These are phyloP conservation scores for Psittacula echo DNA, from an alignment of 2,797 vertebrate species.

Conservation along the genomic window DNA sequence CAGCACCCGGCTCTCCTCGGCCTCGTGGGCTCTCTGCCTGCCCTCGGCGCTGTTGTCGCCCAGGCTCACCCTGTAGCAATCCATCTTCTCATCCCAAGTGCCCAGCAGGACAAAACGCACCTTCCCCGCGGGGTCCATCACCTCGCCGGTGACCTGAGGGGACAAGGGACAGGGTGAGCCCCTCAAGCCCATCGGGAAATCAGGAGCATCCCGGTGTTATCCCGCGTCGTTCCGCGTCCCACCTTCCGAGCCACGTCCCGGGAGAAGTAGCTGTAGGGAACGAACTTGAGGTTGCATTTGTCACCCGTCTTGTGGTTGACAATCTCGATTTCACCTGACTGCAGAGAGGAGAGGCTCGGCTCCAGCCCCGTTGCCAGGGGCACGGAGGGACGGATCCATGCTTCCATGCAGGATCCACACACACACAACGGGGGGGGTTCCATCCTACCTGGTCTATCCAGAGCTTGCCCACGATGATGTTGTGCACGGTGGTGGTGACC, in stretches of 20 bases:
- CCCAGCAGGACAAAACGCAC: slow-evolving; percentile 91
- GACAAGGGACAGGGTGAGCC: not conserved
- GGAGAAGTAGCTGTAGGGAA: slow-evolving; percentile 98
- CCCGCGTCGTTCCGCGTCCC: not conserved
- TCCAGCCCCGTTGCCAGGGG: not conserved
- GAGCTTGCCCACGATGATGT: slow-evolving; percentile 96
- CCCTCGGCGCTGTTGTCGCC: slow-evolving; percentile 88
- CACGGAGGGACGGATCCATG: too few relatives aligned
- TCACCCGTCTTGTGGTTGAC: slow-evolving; percentile 93
- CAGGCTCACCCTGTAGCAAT: slow-evolving; percentile 86
- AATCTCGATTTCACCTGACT: slow-evolving; percentile 97
- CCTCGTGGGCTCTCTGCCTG: slow-evolving; percentile 85
- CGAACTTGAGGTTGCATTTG: slow-evolving; percentile 95
- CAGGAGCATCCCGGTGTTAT: accelerated
- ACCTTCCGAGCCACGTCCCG: slow-evolving; percentile 94
- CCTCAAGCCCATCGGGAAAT: accelerated
- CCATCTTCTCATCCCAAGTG: slow-evolving; percentile 98
- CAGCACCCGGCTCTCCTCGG: slow-evolving; percentile 81
- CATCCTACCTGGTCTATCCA: slow-evolving; percentile 95
- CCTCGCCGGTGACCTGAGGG: slow-evolving; percentile 92
- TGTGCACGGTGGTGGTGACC: slow-evolving; percentile 96
- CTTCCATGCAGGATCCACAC: too few relatives aligned
- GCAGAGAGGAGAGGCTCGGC: not conserved
- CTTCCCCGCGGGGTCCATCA: slow-evolving; percentile 89
- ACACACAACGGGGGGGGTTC: too few relatives aligned